Evolutionary conservation across 2,797 vertebrate species (phyloP), one percentile per base, ranked within the genome.

Genomic region (Pygocentrus nattereri): DNA sequence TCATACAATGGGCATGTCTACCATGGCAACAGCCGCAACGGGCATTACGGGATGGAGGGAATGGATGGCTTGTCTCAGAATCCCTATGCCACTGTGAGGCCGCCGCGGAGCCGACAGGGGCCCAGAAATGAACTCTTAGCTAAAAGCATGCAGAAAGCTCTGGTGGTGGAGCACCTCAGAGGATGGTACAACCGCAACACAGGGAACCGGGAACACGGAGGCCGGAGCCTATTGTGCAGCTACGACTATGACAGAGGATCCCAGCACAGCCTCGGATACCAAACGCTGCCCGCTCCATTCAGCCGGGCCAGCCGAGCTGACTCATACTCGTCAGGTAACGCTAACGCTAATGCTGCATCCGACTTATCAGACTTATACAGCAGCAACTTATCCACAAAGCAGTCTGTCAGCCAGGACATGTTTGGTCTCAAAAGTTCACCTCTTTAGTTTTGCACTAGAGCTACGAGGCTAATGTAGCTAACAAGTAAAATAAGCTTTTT

Each of bases 181-280:
- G 98, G 97, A 84, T 99, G 98, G 98, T 99, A 98, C 91, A 96
- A 99, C 80, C 95, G 98, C 38, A 97, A 92, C 88, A 94, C 94
- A 7, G 90, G 92, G 62, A 95, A 94, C 41, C 95, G 94, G 87
- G 93, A 93, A 5, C 89, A 88, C 5, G 91, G 90, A 7, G 91
- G 90, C 4, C 67, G 73, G 87, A 88, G 85, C 87, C 90, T 91
- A 65, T 93, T 94, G 76, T 94, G 93, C 0, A 92, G 93, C 87
- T 96, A 95, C 52, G 97, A 98, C 84, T 94, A 93, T 1, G 96
- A 98, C 86, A 89, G 94, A 64, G 97, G 95, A 2, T 96, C 96
- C 0, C 97, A 97, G 87, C 95, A 96, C 84, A 96, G 95, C 85
- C 89, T 98, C 85, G 97, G 97, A 58, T 97, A 96, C 86, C 94